Percentiles rank a stretch among this genome's conserved stretches.
Conservation (phyloP, 2,797 vertebrate species). For the Lateolabrax maculatus region DNA sequence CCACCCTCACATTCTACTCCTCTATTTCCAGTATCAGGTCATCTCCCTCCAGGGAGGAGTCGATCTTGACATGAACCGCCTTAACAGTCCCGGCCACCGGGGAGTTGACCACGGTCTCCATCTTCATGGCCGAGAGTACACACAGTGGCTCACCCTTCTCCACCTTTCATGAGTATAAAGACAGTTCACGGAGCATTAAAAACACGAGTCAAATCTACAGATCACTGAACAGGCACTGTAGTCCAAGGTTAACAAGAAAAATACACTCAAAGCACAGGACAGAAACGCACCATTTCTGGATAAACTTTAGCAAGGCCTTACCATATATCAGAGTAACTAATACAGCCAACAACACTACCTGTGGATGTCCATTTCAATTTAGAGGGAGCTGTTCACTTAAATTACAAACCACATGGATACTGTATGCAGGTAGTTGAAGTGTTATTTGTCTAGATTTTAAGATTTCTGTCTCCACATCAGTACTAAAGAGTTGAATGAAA, state of each 20-base stretch:
- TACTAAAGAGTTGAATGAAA: not conserved
- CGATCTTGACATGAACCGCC: conserved; percentile 84
- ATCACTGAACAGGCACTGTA: conserved; percentile 6
- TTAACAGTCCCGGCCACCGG: conserved; percentile 89
- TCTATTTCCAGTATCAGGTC: conserved; percentile 94
- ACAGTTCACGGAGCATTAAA: conserved; percentile 38
- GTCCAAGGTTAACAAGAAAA: conserved; percentile 1
- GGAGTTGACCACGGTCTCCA: conserved; percentile 96
- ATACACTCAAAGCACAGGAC: not conserved
- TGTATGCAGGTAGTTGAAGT: not conserved
- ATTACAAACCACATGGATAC: not conserved
- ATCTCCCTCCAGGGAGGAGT: conserved; percentile 92
- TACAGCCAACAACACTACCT: not conserved
- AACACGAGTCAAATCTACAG: not conserved
- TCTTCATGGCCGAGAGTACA: conserved; percentile 97
- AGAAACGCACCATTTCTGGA: not conserved
- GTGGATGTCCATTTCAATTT: not conserved
- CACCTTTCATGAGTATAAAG: conserved; percentile 70
- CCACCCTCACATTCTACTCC: conserved; percentile 58
- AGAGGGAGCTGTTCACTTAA: not conserved
- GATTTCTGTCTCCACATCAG: not conserved
- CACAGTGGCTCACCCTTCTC: conserved; percentile 94
- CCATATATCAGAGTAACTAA: not conserved
- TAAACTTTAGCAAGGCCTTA: not conserved
- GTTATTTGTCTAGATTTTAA: no score